Evolutionary conservation across 1,140 invertebrate species (phyloP), one percentile per base, ranked within the genome.

Genomic region (Calycopis cecrops): DNA sequence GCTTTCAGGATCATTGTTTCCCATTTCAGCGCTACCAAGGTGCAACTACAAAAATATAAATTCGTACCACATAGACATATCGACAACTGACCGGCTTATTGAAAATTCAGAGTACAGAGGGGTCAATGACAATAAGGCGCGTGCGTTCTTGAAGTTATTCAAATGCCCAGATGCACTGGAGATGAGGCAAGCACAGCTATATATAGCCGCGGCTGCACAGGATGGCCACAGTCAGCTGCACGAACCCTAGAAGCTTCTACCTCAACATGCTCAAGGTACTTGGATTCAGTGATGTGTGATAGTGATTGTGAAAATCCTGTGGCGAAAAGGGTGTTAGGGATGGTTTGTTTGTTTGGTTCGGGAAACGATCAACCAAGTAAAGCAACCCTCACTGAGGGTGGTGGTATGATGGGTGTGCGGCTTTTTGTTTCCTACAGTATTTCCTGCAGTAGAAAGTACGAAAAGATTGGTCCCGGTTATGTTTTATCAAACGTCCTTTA

Each of bases 131-230:
- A 28, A 28, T 3, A 28, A 28, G 7, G 40, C 84, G 84, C 82
- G 82, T 85, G 82, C 76, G 82, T 84, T 84, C 82, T 85, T 85
- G 82, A 85, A 81, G 78, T 79, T 85, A 84, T 85, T 85, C 77
- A 85, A 85, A 85, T 85, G 82, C 76, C n/a, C 76, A 85, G 80
- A 85, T 81, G 77, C 77, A 66, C 69, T 71, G 67, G 69, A 79
- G 79, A 81, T 82, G 78, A 75, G 54, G 79, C 79, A 86, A 83
- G 14, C 40, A 9, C 9, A 12, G 40, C 12, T 44, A 44, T 44
- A 44, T 16, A 44, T 44, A 44, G 9, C 9, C 1, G 16, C 16
- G 17, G 14, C 6, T 16, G 17, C 40, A 9, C 4, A 16, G 11
- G 1, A 14, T 14, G 6, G 12, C 14, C 17, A 44, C 40, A 44